phyloP scores from a whole-genome alignment of 2,797 vertebrate species.

The Pantherophis alleghaniensis region DNA sequence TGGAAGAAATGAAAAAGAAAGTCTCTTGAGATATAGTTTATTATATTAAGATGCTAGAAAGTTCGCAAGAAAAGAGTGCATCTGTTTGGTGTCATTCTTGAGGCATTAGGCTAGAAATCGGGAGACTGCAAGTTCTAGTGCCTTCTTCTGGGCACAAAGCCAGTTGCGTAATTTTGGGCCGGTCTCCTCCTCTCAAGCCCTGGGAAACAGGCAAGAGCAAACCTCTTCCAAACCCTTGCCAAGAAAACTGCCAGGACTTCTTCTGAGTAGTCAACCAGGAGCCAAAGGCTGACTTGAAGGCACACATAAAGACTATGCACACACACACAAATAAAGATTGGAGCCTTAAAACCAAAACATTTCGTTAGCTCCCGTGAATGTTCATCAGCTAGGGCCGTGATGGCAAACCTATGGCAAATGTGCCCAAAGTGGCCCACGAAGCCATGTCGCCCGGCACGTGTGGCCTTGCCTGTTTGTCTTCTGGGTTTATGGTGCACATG shows the following conservation, averaged over 20 bases:
- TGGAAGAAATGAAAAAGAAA: background rate
- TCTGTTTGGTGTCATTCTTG: background rate
- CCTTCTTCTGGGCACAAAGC: too few species aligned
- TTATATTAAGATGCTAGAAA: background rate
- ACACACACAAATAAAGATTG: background rate
- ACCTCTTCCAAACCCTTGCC: background rate
- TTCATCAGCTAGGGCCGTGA: background rate
- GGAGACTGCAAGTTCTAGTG: background rate
- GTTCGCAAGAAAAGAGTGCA: background rate
- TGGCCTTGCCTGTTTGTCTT: too few species aligned
- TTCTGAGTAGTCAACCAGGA: background rate
- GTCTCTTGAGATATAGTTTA: background rate
- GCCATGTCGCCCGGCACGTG: too few species aligned
- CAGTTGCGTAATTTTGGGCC: background rate
- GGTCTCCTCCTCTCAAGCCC: background rate
- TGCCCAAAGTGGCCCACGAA: too few species aligned
- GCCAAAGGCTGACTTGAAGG: background rate
- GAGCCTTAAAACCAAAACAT: background rate
- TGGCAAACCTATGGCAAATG: too few species aligned
- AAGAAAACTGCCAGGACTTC: background rate
- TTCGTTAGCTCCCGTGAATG: background rate
- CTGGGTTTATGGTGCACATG: too few species aligned
- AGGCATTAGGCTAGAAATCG: background rate
- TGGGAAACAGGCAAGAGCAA: background rate
- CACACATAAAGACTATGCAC: background rate